phyloP scores from a whole-genome alignment of 37 sponge, comb jelly and placozoan species.

The Amphimedon queenslandica region DNA sequence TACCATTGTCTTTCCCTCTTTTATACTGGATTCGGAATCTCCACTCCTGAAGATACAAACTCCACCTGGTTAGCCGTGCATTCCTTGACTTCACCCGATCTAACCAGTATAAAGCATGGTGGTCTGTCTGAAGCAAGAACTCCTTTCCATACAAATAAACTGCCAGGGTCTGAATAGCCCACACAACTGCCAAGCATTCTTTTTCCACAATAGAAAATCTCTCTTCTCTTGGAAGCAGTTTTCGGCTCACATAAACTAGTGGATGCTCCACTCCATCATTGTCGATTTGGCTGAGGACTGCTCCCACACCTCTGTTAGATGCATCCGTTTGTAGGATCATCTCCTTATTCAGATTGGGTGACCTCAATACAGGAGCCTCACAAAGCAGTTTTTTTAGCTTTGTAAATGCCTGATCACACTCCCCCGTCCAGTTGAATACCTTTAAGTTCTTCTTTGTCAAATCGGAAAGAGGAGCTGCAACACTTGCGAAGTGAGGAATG shows the following conservation, averaged over 20 bases:
- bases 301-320: slow-evolving; percentile 37
- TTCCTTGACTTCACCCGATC: slow-evolving; percentile 22
- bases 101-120: slow-evolving; percentile 37
- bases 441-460: slow-evolving; percentile 41
- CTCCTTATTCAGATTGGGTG: slow-evolving; percentile 27
- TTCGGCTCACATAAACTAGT: slow-evolving; percentile 36
- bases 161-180: slow-evolving; percentile 17
- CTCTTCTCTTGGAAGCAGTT: slow-evolving; percentile 31
- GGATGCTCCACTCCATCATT: slow-evolving; percentile 31
- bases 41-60: background rate
- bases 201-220: slow-evolving; percentile 44
- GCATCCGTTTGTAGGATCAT: slow-evolving; percentile 57
- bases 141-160: slow-evolving; percentile 31
- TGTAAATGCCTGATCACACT: slow-evolving; percentile 35
- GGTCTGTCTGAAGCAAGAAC: slow-evolving; percentile 49
- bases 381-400: slow-evolving; percentile 6
- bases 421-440: slow-evolving; percentile 26
- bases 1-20: slow-evolving; percentile 2
- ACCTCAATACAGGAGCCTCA: slow-evolving; percentile 23
- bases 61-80: slow-evolving; percentile 36
- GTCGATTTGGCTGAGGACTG: slow-evolving; percentile 42
- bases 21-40: slow-evolving; percentile 1
- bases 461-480: slow-evolving; percentile 39
- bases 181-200: slow-evolving; percentile 41
- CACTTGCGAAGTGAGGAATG: slow-evolving; percentile 38